Evolutionary conservation across 2,797 vertebrate species (phyloP), one percentile per base, ranked within the genome.

Genomic region (Sandelia bainsii): DNA sequence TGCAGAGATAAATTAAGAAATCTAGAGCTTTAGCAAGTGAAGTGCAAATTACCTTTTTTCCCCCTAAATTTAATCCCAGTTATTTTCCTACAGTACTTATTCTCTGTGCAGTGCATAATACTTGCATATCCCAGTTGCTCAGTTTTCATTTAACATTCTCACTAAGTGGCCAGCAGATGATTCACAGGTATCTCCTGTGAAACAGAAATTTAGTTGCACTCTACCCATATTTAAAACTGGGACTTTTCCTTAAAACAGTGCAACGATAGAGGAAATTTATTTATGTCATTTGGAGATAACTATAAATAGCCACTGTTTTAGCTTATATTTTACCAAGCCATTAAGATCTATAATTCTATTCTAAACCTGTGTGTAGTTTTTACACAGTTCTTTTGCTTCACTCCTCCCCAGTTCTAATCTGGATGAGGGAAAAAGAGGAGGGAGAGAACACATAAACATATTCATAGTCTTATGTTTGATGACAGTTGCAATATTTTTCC

Each of bases 371-470:
- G 9, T 40, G 37, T 46, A 48, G 17, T 61, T 72, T 57, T 72
- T 49, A 60, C 52, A 72, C 50, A 4, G 19, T 22, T 66, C 17
- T 20, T 37, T 40, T 74, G 37, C 50, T 20, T 62, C 48, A 69
- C 62, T 64, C 50, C 23, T 61, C 13, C 13, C 22, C 59, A 45
- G 59, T 53, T n/a, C 23, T 58, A 59, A 72, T 37, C 45, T 61
- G 50, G 46, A 48, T n/a, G 17, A 59, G 19, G 44, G 34, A 59
- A 14, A 57, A 34, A 29, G 23, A 6, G 49, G 37, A 59, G 4
- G 12, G 62, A 73, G 49, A 60, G 29, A 72, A 34, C 40, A 40
- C 32, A 20, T 42, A 46, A 77, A 62, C 42, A 44, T n/a, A 9
- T 25, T 56, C 27, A 11, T 40, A 69, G 51, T 65, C 13, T 34